Base-by-base conservation (phyloP, 2,113 vertebrate species). In the Oreochromis aureus region DNA sequence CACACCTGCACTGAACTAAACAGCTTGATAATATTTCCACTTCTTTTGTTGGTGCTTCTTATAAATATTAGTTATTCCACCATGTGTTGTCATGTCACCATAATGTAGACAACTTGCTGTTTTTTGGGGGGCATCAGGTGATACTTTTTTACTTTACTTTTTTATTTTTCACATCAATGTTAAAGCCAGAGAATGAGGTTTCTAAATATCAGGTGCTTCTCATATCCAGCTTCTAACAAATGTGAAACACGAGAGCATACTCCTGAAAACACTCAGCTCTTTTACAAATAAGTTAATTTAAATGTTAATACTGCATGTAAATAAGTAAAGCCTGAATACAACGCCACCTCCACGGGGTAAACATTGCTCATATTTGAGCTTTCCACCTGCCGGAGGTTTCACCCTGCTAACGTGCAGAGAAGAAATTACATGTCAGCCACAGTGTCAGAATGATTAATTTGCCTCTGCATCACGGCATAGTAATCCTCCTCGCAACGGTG, bases 391-490 rank as follows among this genome's bases (percentile, higher is more conserved):
- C 53, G 63, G 34, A 89, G 82, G 84, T 88, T 87, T 86, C 44
- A 44, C 83, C 83, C 78, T 54, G 80, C 89, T 69, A 88, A 92
- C 55, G 53, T 85, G 83, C 86, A 55, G 86, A 59, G 55, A 73
- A 93, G 90, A 94, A 95, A 94, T 94, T 87, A 94, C 93, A 93
- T 84, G 92, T 94, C 93, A 94, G 90, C 87, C 89, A 5, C 63
- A 5, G 83, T 87, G 95, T 89, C 95, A 94, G 80, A 46, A 93
- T 95, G 95, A 96, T 96, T 94, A 92, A 96, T 96, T 89, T 84
- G 90, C 92, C 90, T 88, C 91, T 83, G 88, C 91, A 90, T 93
- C 89, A 81, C 87, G 87, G 92, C 93, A 86, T 92, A 87, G 93
- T 94, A 94, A 94, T 95, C 94, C 93, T 91, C 73, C 80, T 87